Evolutionary conservation across 2,113 vertebrate genomes (phyloP), one percentile per base, ranked within the genome.

Genomic region (Suncus etruscus): DNA sequence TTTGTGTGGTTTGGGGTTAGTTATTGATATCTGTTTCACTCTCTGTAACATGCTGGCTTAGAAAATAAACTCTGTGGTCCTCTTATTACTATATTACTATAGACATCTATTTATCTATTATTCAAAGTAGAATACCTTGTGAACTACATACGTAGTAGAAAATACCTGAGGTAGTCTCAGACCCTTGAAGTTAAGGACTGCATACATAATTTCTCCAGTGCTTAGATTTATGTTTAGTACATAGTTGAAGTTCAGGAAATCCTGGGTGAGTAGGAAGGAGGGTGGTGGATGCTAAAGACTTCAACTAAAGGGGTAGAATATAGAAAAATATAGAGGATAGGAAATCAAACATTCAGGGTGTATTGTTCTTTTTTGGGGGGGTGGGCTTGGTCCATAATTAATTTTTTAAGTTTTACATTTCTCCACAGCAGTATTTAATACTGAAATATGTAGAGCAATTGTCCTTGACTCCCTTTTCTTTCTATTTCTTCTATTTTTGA

Each of bases 91-190:
- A 39, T 1, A 48, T 9, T 89, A 1, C 39, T 39, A 39, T 39
- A 39, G 39, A 39, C 39, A 39, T 69, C 22, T 76, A 65, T 31
- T 47, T n/a, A 39, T 80, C 47, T 69, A 0, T 85, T 12, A 25
- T 89, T 92, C 87, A 92, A 77, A 65, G 50, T 88, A 12, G 20
- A 87, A 68, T 32, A 69, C 31, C 70, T 78, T 10, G 20, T 54
- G 8, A 72, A 11, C 15, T 58, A 32, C 12, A 6, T 73, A 63
- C 12, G 54, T 85, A 18, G 5, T 5, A 70, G n/a, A 80, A 39
- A 39, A 39, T 39, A 39, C 5, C 39, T 51, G 48, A 39, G 39
- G 5, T 29, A 68, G 9, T 48, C 24, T 78, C 12, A 58, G 11
- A 39, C 0, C 25, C 25, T 73, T 73, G 80, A 78, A 78, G 6